Evolutionary conservation across 2,797 vertebrate species (phyloP).

Genomic region (Poecilia wingei): DNA sequence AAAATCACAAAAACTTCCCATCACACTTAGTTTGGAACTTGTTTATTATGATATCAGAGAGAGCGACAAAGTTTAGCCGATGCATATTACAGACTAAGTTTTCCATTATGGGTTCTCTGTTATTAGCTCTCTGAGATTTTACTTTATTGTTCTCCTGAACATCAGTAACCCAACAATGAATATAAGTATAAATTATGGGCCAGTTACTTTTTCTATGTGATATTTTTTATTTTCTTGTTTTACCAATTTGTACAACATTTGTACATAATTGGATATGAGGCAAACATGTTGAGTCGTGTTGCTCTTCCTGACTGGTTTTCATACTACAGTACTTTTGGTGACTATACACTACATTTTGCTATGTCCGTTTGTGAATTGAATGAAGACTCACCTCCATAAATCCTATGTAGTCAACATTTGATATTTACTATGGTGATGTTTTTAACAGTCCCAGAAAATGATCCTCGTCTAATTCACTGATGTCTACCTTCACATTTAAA

Average conservation of each 20-base stretch:
- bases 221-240: constrained; percentile 31
- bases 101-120: not conserved
- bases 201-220: constrained; percentile 22
- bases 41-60: not conserved
- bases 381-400: constrained; percentile 9
- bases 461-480: not conserved
- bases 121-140: not conserved
- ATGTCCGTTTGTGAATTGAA: constrained; percentile 18
- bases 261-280: constrained; percentile 86
- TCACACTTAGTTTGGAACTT: not conserved
- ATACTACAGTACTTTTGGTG: constrained; percentile 69
- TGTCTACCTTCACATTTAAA: constrained; percentile 13
- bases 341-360: constrained; percentile 75
- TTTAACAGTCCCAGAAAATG: constrained; percentile 1
- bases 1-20: not conserved
- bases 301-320: constrained; percentile 80
- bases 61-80: not conserved
- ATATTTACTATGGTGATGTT: not conserved
- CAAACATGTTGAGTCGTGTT: constrained; percentile 90
- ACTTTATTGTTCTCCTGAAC: not conserved
- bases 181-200: constrained; percentile 58
- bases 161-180: constrained; percentile 32
- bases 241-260: constrained; percentile 76
- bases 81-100: not conserved
- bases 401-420: constrained; percentile 4